Conservation (phyloP, 2,888 invertebrate species). For the Parelbella ahira region DNA sequence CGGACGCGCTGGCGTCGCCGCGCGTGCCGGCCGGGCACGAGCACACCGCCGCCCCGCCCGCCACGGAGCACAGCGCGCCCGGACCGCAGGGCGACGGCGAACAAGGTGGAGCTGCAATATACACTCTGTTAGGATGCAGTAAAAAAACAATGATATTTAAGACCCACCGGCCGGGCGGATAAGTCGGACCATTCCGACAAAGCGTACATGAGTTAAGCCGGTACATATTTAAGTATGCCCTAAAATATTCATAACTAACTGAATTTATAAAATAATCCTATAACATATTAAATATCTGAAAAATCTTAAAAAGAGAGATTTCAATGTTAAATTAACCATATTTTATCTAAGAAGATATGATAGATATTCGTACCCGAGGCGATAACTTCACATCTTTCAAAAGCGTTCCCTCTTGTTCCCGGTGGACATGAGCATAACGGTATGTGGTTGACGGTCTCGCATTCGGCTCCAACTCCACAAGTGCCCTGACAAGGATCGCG, state of each 20-base stretch:
- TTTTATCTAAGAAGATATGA: too few species aligned
- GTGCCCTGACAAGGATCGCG: conserved; percentile 90
- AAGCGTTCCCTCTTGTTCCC: conserved; percentile 85
- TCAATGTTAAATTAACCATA: too few species aligned
- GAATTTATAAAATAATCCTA: too few species aligned
- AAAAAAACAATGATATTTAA: too few species aligned
- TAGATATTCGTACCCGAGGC: conserved; percentile 59
- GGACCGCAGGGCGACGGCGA: conserved; percentile 89
- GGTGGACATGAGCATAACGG: conserved; percentile 86
- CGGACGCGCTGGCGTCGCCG: conserved; percentile 87
- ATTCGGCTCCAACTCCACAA: conserved; percentile 91
- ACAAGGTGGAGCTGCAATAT: conserved; percentile 80
- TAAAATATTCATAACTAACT: too few species aligned
- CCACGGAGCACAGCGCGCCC: conserved; percentile 84
- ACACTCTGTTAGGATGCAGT: too few species aligned
- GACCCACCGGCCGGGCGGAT: too few species aligned
- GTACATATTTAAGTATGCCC: too few species aligned
- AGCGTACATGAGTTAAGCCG: too few species aligned
- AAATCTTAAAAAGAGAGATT: too few species aligned
- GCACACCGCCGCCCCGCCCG: conserved; percentile 84
- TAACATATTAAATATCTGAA: too few species aligned
- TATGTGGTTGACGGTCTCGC: conserved; percentile 86
- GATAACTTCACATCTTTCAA: conserved; percentile 80
- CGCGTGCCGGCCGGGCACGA: conserved; percentile 88
- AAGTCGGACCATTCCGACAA: too few species aligned